These are phyloP conservation scores for Hemiscyllium ocellatum DNA, from an alignment of 2,113 vertebrate species.

Conservation along the genomic window DNA sequence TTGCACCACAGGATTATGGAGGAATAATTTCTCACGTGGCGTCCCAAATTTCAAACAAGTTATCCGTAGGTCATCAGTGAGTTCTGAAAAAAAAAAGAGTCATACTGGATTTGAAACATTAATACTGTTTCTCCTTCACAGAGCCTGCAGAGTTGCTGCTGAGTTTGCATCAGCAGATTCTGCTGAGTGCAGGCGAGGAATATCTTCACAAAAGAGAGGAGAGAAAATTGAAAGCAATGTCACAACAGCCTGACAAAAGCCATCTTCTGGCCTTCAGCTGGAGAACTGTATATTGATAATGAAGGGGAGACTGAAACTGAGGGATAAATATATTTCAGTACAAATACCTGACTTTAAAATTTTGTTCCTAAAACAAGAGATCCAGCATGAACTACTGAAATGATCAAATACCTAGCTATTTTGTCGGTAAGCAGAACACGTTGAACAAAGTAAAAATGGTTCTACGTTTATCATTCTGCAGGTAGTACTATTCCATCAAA, in stretches of 20 bases:
- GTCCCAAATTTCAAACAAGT: neutral
- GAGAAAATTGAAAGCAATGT: neutral
- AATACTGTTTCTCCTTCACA: too few relatives aligned
- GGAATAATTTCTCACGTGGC: neutral
- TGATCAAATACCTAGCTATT: too few relatives aligned
- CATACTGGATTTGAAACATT: too few relatives aligned
- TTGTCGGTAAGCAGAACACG: neutral
- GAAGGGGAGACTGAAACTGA: neutral
- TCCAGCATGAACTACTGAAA: neutral
- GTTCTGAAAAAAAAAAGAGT: too few relatives aligned
- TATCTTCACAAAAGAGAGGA: neutral
- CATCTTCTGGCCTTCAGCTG: constrained; percentile 7
- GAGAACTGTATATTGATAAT: neutral
- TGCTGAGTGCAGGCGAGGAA: neutral
- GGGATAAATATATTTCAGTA: neutral
- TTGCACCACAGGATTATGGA: neutral
- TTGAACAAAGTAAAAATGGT: neutral
- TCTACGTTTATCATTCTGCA: neutral
- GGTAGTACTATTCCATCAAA: neutral
- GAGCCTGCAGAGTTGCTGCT: too few relatives aligned
- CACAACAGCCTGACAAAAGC: neutral
- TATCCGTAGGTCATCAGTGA: neutral
- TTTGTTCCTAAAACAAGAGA: neutral
- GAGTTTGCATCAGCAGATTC: neutral
- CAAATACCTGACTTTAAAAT: neutral